phyloP scores from a whole-genome alignment of 2,113 vertebrate species.

The Oxyruncus cristatus region DNA sequence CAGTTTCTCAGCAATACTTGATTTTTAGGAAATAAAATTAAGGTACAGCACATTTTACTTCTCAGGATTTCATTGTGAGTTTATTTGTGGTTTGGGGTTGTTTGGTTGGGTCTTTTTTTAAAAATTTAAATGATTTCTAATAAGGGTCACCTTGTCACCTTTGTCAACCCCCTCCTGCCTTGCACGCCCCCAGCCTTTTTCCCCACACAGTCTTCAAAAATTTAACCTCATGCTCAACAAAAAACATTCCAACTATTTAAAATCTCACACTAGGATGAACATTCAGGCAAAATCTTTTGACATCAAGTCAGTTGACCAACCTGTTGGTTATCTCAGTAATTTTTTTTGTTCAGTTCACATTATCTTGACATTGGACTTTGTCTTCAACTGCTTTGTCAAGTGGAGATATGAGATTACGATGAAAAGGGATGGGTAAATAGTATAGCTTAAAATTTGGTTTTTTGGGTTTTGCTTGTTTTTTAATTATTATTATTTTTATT shows the following conservation, averaged over 20 bases:
- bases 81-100: background rate
- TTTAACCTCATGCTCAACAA: background rate
- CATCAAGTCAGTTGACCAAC: slow-evolving; percentile 81
- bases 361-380: slow-evolving; percentile 79
- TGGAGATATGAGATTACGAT: slow-evolving; percentile 74
- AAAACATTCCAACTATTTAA: background rate
- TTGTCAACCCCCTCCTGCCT: background rate
- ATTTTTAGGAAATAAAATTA: background rate
- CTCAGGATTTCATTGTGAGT: background rate
- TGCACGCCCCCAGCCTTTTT: background rate
- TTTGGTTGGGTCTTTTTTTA: background rate
- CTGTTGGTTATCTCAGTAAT: slow-evolving; percentile 77
- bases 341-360: slow-evolving; percentile 76
- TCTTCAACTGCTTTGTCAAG: slow-evolving; percentile 79
- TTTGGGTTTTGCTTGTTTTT: background rate
- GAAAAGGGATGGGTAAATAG: background rate
- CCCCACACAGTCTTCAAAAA: background rate
- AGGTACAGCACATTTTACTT: background rate
- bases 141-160: background rate
- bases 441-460: background rate
- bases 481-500: background rate
- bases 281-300: slow-evolving; percentile 50
- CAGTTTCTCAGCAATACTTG: background rate
- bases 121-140: background rate
- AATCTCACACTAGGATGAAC: background rate